Evolutionary conservation across 1,140 invertebrate genomes (phyloP), one percentile per base, ranked within the genome.

Genomic region (Armadillidium nasatum): DNA sequence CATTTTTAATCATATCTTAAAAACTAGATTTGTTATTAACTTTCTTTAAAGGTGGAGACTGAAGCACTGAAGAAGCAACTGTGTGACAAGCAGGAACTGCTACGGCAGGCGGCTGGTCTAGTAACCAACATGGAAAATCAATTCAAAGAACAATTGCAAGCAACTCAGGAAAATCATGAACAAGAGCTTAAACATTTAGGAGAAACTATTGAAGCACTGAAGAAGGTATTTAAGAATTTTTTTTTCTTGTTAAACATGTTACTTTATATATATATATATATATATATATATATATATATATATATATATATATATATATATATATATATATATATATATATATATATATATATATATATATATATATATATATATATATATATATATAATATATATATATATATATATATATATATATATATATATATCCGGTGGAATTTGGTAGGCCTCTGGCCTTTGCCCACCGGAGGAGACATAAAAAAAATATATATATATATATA

Each of bases 51-150:
- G 88, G 89, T 93, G 4, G 91, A 93, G 84, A 87, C 91, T 13
- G 92, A 94, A 84, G 89, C 90, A 80, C 82, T 94, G 66, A 89
- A 89, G 78, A 91, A 92, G 81, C 91, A 94, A 78, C 82, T 94
- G 3, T 85, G 87, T 43, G 92, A 94, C 80, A 94, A 94, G 85
- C 91, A 94, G 82, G 90, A 92, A 81, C 86, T 95, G 68, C 85
- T 96, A 15, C 90, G 89, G 78, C 91, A 93, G 81, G 94, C 93
- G 7, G 92, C 92, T 2, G 90, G 89, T 83, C 92, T 90, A 0
- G 89, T 94, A 79, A 89, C 92, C 78, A 86, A 91, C 6, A 86
- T 92, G 73, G 90, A 92, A 81, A 87, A 91, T 75, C 87, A 90
- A 81, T 85, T 84, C 70, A 82, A 81, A 23, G 84, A 86, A 45